Percentiles rank a stretch among this genome's conserved stretches.
These are phyloP conservation scores for Anguilla anguilla DNA, from an alignment of 2,797 vertebrate genomes.

Conservation along the genomic window DNA sequence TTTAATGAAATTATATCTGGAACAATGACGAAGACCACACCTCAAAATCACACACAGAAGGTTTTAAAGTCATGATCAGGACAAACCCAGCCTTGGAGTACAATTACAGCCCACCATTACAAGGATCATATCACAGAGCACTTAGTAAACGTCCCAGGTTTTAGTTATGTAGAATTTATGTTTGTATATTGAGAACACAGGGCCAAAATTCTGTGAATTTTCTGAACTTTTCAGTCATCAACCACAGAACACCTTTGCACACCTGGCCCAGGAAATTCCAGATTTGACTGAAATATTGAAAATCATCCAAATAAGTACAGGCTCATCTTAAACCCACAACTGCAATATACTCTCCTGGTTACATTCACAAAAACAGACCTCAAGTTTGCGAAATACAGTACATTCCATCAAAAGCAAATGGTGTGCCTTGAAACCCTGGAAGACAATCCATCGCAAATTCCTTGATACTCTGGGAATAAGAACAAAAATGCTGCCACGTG, in stretches of 20 bases:
- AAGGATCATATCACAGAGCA: neutral
- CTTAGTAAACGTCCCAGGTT: neutral
- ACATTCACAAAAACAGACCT: neutral
- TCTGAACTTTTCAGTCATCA: no score
- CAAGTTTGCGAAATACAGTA: neutral
- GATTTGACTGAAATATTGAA: constrained; percentile 4
- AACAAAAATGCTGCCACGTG: neutral
- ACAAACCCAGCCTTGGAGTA: neutral
- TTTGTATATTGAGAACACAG: neutral
- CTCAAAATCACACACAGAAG: constrained; percentile 36
- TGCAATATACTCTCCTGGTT: neutral
- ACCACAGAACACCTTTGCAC: neutral
- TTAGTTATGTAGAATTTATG: no score
- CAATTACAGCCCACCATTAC: neutral
- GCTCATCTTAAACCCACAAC: neutral
- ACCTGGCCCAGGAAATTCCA: neutral
- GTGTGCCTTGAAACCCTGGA: neutral
- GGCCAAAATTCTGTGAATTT: neutral
- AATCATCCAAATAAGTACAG: neutral
- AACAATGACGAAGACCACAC: constrained; percentile 42
- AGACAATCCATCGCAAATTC: neutral
- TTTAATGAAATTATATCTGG: constrained; percentile 38
- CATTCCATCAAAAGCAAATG: neutral
- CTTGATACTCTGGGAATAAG: constrained; percentile 1
- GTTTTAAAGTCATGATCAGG: neutral